phyloP scores from a whole-genome alignment of 2,797 vertebrate genomes.

The Acanthiza pusilla region DNA sequence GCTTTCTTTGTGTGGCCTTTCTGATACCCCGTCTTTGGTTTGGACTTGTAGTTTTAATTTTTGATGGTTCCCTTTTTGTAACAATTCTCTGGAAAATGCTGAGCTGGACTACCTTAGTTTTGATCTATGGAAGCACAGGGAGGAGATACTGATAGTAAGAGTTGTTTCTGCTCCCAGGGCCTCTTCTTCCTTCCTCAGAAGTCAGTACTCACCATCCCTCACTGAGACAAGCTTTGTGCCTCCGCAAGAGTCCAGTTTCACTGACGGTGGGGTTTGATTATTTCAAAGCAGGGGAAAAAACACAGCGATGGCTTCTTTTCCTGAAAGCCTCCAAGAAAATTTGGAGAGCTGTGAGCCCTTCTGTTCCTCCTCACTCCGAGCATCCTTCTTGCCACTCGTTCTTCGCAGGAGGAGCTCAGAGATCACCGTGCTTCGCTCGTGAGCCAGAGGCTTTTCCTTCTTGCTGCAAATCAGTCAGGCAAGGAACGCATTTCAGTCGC shows the following conservation, averaged over 20 bases:
- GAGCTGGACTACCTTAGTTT: neutral
- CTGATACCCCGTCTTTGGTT: neutral
- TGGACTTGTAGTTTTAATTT: neutral
- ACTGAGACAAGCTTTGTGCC: neutral
- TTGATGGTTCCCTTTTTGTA: neutral
- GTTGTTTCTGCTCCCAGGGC: neutral
- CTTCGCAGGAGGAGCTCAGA: conserved; percentile 7
- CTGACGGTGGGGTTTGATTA: neutral
- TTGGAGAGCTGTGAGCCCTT: neutral
- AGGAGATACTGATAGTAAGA: neutral
- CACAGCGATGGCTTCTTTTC: neutral
- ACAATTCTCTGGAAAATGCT: neutral
- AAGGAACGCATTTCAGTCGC: neutral
- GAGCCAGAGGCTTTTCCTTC: neutral
- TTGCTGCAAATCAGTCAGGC: conserved; percentile 4
- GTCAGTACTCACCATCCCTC: neutral
- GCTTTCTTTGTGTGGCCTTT: neutral
- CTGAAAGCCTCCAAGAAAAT: neutral
- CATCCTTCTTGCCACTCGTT: neutral
- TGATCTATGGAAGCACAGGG: neutral
- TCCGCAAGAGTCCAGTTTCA: neutral
- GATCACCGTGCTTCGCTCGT: neutral
- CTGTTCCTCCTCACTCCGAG: neutral
- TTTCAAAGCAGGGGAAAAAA: neutral
- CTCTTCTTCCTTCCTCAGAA: neutral